Evolutionary conservation across 2,888 invertebrate genomes (phyloP), one percentile per base, ranked within the genome.

Genomic region (Ariolimax columbianus): DNA sequence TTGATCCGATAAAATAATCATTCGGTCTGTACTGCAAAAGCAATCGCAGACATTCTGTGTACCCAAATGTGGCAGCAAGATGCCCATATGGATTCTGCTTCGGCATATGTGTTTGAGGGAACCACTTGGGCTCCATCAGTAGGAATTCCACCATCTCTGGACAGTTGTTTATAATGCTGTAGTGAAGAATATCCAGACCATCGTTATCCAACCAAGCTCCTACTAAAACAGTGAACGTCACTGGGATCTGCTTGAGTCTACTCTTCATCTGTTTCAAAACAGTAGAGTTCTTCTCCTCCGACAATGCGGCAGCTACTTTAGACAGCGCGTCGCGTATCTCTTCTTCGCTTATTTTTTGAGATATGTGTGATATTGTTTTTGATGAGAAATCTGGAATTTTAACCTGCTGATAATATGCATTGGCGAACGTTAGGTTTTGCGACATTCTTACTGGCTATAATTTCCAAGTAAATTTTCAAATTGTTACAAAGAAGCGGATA

Each of bases 71-170:
- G n/a, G 85, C 85, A 30, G 85, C 85, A 7, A 85, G 43, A 68
- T 85, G 85, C 26, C 77, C 85, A 40, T 85, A 85, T 55, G 85
- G 85, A 68, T 77, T 82, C 19, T 17, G 30, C 1, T 40, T 23
- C 11, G 85, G 85, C 38, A 72, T 43, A 17, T 77, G 59, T 11
- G 40, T 19, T 38, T 23, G 26, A 0, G 82, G 82, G 40, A 85
- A 85, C 51, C 63, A 70, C 0, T 36, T 26, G 1, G 55, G 55
- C 43, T 82, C 77, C 6, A 30, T 17, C 26, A 85, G 30, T 11
- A 85, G 26, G 33, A 68, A 70, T 26, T 33, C 77, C 4, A 85
- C 47, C 6, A 85, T 77, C 26, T 77, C 82, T 11, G 82, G 77
- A 43, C 51, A 82, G 43, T 85, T 82, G 59, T 82, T 70, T 38